Evolutionary conservation across 2,888 invertebrate species (phyloP).

Genomic region (Caenorhabditis auriculariae): DNA sequence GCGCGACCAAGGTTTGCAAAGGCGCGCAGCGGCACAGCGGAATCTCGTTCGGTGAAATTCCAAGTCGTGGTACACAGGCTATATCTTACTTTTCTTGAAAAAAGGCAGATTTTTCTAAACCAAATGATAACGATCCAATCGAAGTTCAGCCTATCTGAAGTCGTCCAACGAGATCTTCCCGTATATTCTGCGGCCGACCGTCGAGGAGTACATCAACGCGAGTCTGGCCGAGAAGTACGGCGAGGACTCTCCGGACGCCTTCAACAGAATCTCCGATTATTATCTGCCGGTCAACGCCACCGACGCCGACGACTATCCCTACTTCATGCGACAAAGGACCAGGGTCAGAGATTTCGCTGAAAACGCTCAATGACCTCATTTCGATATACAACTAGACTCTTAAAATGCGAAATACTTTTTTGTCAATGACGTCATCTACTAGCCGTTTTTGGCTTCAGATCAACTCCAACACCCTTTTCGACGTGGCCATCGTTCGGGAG

Average conservation of each 20-base stretch:
- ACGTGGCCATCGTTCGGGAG: constrained; percentile 15
- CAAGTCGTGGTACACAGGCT: too few relatives aligned
- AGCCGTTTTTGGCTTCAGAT: constrained; percentile 6
- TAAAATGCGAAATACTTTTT: too few relatives aligned
- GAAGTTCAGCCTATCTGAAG: constrained; percentile 13
- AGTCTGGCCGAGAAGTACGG: constrained; percentile 13
- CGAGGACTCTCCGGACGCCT: constrained; percentile 4
- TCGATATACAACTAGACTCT: too few relatives aligned
- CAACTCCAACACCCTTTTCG: constrained; percentile 14
- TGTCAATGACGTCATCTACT: too few relatives aligned
- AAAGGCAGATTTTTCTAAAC: background rate
- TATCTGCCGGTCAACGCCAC: constrained; percentile 3
- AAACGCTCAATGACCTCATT: too few relatives aligned
- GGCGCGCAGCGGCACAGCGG: background rate
- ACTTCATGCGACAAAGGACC: constrained; percentile 7
- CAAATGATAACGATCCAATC: background rate
- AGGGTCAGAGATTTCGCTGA: too few relatives aligned
- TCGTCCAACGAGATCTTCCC: constrained; percentile 14
- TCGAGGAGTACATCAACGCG: constrained; percentile 21
- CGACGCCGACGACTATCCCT: constrained; percentile 10
- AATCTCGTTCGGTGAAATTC: background rate
- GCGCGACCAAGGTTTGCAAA: background rate
- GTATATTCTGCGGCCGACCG: constrained; percentile 8
- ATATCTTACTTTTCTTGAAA: too few relatives aligned
- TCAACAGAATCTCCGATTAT: background rate